Percentiles rank a stretch among this genome's conserved stretches.
phyloP scores from a whole-genome alignment of 2,797 vertebrate genomes.

The Cossypha caffra region DNA sequence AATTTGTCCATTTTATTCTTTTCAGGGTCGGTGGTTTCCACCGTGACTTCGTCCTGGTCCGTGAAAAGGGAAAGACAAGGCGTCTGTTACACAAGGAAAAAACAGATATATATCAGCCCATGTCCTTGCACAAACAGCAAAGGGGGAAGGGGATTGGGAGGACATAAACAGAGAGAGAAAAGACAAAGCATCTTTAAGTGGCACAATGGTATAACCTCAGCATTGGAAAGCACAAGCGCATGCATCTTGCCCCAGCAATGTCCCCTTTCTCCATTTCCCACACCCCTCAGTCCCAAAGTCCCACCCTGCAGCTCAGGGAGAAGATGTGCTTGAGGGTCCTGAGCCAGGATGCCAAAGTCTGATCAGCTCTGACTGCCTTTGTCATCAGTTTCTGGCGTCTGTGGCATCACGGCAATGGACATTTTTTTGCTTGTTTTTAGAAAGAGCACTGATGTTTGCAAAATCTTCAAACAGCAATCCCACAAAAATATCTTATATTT shows the following conservation, averaged over 20 bases:
- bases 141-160: background rate
- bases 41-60: conserved; percentile 86
- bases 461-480: background rate
- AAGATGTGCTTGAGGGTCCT: background rate
- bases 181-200: background rate
- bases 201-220: background rate
- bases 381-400: background rate
- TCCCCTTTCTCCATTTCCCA: background rate
- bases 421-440: background rate
- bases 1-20: conserved; percentile 92
- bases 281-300: background rate
- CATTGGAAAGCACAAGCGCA: background rate
- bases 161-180: conserved; percentile 13
- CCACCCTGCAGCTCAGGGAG: background rate
- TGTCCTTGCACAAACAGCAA: conserved; percentile 28
- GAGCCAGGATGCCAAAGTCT: background rate
- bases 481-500: background rate
- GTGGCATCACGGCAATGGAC: background rate
- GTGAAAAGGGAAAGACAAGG: conserved; percentile 73
- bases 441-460: background rate
- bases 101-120: conserved; percentile 34
- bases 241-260: background rate
- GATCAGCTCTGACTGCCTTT: background rate
- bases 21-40: conserved; percentile 79
- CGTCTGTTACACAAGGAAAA: conserved; percentile 72